Conservation (phyloP, 35 echinoderm and acorn worm species). For the Heliocidaris tuberculata region DNA sequence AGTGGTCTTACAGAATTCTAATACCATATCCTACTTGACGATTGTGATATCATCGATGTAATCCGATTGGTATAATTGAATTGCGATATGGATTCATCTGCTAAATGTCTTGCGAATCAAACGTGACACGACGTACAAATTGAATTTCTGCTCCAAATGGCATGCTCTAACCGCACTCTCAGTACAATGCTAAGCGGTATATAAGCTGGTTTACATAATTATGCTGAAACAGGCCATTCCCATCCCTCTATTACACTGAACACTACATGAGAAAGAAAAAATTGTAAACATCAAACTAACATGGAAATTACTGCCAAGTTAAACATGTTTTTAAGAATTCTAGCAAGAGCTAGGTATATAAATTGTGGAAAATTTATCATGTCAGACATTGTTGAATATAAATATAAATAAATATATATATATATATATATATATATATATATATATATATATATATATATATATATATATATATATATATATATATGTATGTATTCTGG, state of each 20-base stretch:
- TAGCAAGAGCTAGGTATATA: too few species aligned
- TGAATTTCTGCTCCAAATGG: not conserved
- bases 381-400: too few species aligned
- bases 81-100: not conserved
- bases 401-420: too few species aligned
- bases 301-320: too few species aligned
- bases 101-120: not conserved
- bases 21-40: not conserved
- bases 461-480: too few species aligned
- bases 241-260: not conserved
- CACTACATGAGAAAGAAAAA: not conserved
- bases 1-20: not conserved
- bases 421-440: too few species aligned
- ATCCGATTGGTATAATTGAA: slow-evolving; percentile 18
- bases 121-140: not conserved
- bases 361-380: too few species aligned
- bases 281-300: too few species aligned
- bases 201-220: not conserved
- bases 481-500: too few species aligned
- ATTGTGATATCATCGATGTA: not conserved
- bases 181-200: not conserved
- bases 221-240: not conserved
- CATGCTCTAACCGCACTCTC: not conserved
- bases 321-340: too few species aligned
- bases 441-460: too few species aligned